phyloP scores from a whole-genome alignment of 2,888 invertebrate species.

The Nomada ferruginata region DNA sequence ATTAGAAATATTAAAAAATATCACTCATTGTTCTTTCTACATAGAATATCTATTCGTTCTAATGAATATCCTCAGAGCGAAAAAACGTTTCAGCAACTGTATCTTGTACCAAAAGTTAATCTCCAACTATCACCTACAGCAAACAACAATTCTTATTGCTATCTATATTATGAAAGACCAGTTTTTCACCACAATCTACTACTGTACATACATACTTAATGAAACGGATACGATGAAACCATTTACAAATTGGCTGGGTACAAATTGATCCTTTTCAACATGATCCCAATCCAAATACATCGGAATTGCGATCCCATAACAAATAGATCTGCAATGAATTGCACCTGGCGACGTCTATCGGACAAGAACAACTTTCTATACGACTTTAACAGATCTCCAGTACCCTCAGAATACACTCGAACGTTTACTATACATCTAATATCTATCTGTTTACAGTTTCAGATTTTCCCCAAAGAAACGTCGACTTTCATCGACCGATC shows the following conservation, averaged over 20 bases:
- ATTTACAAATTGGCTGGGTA: not conserved
- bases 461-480: not conserved
- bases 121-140: not conserved
- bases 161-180: slow-evolving; percentile 36
- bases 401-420: not conserved
- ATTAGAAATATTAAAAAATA: slow-evolving; percentile 32
- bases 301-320: not conserved
- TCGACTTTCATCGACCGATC: not conserved
- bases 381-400: not conserved
- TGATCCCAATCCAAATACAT: not conserved
- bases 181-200: slow-evolving; percentile 4
- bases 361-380: not conserved
- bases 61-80: slow-evolving; percentile 3
- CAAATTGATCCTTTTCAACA: not conserved
- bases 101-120: slow-evolving; percentile 1
- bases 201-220: not conserved
- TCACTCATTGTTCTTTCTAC: slow-evolving; percentile 17
- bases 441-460: not conserved
- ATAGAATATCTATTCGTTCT: not conserved
- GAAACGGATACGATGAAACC: not conserved
- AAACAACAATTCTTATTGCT: slow-evolving; percentile 2
- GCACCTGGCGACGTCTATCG: not conserved
- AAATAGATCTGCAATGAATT: not conserved
- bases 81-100: slow-evolving; percentile 1
- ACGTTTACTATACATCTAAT: not conserved